Evolutionary conservation across 2,113 vertebrate genomes (phyloP), one percentile per base, ranked within the genome.

Genomic region (Syngnathus typhle): DNA sequence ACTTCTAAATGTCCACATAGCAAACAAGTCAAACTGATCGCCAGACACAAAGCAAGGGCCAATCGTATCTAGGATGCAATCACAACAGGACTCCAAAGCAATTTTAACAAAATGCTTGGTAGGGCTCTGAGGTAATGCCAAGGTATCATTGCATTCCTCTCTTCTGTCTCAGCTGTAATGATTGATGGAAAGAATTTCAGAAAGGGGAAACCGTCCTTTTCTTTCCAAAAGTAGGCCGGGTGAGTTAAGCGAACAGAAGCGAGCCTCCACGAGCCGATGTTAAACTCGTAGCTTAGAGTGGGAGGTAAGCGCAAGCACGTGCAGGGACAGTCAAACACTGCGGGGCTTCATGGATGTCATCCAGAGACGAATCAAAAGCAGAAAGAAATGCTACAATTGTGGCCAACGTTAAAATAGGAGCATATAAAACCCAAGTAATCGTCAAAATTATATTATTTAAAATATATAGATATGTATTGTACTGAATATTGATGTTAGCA

Each of bases 241-340:
- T 64, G 74, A 32, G 47, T 43, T 3, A 47, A 44, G 65, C 54
- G 67, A 70, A 68, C 51, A 60, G 60, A 70, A 77, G 65, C 68
- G 39, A 55, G 72, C 71, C 65, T 71, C 73, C 72, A 77, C 68
- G 68, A 66, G 63, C 64, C 62, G 76, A 72, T 64, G 76, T 78
- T 69, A 66, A 56, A 58, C 64, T 44, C 15, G n/a, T 16, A 71
- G 47, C 39, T 43, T 64, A 51, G 19, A 60, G 39, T 23, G 49
- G 60, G 68, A 67, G 23, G 21, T 43, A 54, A 51, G 15, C 7
- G 23, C 27, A 52, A 21, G 36, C 37, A 21, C 55, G 9, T 60
- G 58, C 27, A 23, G 51, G 9, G 37, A 18, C 6, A 6, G 19
- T 54, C 11, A 73, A 64, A 73, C 65, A 21, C 37, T 19, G 16